Evolutionary conservation across 2,797 vertebrate genomes (phyloP).

Genomic region (Numenius phaeopus): DNA sequence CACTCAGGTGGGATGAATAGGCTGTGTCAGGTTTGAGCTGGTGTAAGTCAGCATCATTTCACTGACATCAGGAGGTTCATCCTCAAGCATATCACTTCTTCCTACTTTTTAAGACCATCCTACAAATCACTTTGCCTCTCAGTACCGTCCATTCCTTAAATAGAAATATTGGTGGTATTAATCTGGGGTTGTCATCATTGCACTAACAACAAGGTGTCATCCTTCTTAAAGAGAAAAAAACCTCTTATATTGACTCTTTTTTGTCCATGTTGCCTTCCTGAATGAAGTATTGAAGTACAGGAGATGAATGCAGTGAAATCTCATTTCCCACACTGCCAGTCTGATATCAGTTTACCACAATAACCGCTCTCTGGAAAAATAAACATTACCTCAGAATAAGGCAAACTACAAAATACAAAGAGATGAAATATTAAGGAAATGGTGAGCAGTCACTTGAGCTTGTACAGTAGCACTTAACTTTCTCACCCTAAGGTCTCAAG

Average conservation of each 20-base stretch:
- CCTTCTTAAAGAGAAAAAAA: background rate
- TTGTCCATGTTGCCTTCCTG: background rate
- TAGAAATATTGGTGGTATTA: background rate
- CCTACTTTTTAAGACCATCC: background rate
- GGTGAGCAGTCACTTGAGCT: slow-evolving; percentile 52
- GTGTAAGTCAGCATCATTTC: background rate
- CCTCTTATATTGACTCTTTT: background rate
- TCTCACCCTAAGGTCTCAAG: slow-evolving; percentile 4
- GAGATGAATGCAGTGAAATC: background rate
- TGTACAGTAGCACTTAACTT: slow-evolving; percentile 54
- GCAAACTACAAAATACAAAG: slow-evolving; percentile 46
- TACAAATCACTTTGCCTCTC: background rate
- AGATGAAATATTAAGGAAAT: slow-evolving; percentile 60
- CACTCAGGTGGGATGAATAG: background rate
- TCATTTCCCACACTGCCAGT: slow-evolving; percentile 41
- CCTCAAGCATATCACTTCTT: background rate
- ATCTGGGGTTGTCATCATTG: background rate
- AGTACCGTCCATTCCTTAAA: background rate
- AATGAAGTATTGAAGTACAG: background rate
- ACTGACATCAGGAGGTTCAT: background rate
- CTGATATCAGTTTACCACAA: slow-evolving; percentile 55
- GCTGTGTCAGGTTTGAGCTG: background rate
- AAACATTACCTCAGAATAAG: slow-evolving; percentile 59
- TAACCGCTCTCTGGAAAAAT: slow-evolving; percentile 15
- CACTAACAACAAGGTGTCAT: background rate